These are phyloP conservation scores for Threskiornis aethiopicus DNA, from an alignment of 2,797 vertebrate species.

Conservation along the genomic window DNA sequence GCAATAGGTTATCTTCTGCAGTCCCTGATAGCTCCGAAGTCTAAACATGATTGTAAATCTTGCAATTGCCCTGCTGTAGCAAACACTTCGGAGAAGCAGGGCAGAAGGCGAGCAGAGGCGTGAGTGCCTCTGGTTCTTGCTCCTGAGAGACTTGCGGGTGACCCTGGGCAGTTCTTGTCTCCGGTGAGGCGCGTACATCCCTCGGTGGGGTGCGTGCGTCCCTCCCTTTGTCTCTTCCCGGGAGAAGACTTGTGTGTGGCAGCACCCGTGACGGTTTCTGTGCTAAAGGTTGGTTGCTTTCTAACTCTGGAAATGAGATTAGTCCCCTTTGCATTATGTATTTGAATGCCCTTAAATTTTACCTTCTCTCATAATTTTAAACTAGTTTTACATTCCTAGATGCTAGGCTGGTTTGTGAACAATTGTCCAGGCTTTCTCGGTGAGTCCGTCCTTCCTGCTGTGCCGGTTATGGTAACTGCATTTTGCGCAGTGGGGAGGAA, in stretches of 20 bases:
- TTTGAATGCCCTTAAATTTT: neutral
- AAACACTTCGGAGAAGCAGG: neutral
- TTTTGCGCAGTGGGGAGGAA: neutral
- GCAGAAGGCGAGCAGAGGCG: neutral
- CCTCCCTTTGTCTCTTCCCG: neutral
- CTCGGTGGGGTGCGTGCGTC: neutral
- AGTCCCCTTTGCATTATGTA: neutral
- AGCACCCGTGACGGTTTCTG: neutral
- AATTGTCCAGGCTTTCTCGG: neutral
- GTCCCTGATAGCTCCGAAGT: neutral
- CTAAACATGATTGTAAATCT: neutral
- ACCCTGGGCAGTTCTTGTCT: neutral
- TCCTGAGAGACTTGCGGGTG: neutral
- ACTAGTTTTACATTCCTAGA: neutral
- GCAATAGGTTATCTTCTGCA: neutral
- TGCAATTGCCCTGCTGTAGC: neutral
- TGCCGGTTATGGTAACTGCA: neutral
- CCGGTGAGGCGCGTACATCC: neutral
- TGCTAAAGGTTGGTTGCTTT: constrained; percentile 2
- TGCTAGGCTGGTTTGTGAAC: neutral
- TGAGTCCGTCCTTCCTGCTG: accelerated
- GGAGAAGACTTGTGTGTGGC: neutral
- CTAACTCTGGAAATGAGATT: neutral
- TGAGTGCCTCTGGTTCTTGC: neutral
- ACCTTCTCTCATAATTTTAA: neutral